These are phyloP conservation scores for Creontiades dilutus DNA, from an alignment of 2,888 invertebrate genomes.

Conservation along the genomic window DNA sequence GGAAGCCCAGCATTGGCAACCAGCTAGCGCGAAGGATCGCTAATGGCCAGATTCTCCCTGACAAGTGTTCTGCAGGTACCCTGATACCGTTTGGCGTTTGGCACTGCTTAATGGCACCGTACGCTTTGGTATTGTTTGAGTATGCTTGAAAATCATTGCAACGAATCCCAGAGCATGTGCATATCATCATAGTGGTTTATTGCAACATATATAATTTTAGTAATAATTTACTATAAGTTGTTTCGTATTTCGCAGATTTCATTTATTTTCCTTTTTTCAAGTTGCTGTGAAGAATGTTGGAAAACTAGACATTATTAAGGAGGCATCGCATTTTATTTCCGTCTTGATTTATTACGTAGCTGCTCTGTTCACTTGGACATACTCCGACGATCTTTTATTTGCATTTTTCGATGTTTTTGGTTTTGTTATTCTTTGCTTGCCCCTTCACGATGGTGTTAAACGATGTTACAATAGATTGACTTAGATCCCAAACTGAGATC, in stretches of 20 bases:
- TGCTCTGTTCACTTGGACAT: too few relatives aligned
- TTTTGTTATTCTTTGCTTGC: too few relatives aligned
- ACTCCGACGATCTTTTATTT: too few relatives aligned
- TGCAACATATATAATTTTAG: neutral
- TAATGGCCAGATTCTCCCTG: constrained; percentile 80
- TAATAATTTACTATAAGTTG: too few relatives aligned
- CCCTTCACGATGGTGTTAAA: too few relatives aligned
- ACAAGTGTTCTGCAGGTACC: constrained; percentile 80
- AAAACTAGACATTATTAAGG: neutral
- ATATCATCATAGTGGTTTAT: neutral
- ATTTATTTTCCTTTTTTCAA: too few relatives aligned
- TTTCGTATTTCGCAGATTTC: too few relatives aligned
- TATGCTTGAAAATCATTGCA: neutral
- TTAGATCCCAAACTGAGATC: too few relatives aligned
- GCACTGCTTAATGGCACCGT: constrained; percentile 30
- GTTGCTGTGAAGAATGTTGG: neutral
- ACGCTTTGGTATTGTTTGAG: neutral
- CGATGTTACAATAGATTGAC: too few relatives aligned
- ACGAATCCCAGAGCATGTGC: constrained; percentile 7
- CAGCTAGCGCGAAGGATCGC: constrained; percentile 81
- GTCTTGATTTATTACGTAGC: too few relatives aligned
- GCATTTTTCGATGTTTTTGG: too few relatives aligned
- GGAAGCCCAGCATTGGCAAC: constrained; percentile 77
- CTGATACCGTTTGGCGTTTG: neutral
- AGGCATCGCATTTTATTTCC: too few relatives aligned